Evolutionary conservation across 2,113 vertebrate species (phyloP).

Genomic region (Solea senegalensis): DNA sequence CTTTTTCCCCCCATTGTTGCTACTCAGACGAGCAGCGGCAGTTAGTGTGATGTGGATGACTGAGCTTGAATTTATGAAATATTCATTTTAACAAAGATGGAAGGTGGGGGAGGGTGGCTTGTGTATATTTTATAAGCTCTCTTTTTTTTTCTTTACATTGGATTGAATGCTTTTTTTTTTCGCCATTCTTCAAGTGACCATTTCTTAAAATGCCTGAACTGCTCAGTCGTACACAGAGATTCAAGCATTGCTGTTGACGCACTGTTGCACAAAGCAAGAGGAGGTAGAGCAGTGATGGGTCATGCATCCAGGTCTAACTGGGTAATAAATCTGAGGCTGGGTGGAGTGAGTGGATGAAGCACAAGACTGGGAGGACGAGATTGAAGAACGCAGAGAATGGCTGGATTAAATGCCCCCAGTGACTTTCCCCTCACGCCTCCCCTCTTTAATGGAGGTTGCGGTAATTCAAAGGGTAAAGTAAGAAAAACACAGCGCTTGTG

Average conservation of each 20-base stretch:
- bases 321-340: neutral
- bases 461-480: slow-evolving; percentile 37
- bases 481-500: slow-evolving; percentile 6
- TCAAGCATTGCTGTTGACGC: neutral
- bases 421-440: neutral
- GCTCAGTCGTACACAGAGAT: neutral
- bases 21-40: slow-evolving; percentile 60
- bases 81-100: slow-evolving; percentile 65
- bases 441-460: slow-evolving; percentile 10
- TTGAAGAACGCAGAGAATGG: slow-evolving; percentile 21
- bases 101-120: slow-evolving; percentile 28
- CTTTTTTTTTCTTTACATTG: slow-evolving; percentile 36
- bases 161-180: slow-evolving; percentile 3
- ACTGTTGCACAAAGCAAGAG: neutral
- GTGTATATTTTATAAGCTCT: slow-evolving; percentile 71
- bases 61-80: slow-evolving; percentile 73
- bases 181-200: neutral
- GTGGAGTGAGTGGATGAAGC: neutral
- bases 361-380: slow-evolving; percentile 16
- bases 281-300: slow-evolving; percentile 3
- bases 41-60: slow-evolving; percentile 56
- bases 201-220: slow-evolving; percentile 23
- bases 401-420: slow-evolving; percentile 38
- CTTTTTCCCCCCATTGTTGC: slow-evolving; percentile 32
- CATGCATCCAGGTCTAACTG: neutral